A percentile compares a stretch with the other conserved stretches of the same genome.
Conservation (phyloP, 2,797 vertebrate species). For the Clamator glandarius region DNA sequence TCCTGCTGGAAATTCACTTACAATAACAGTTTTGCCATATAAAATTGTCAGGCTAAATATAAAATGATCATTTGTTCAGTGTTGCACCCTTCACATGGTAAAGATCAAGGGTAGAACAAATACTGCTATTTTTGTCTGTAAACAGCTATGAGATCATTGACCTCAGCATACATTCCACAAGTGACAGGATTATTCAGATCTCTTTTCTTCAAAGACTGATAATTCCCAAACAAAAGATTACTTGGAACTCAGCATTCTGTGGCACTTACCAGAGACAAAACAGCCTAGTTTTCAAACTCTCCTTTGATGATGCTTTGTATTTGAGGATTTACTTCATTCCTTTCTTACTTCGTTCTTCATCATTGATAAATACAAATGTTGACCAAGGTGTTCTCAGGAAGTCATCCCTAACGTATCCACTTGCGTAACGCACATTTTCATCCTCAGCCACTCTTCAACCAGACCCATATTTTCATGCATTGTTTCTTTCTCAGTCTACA, state of each 20-base stretch:
- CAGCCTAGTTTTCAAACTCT: not conserved
- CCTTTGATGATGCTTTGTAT: not conserved
- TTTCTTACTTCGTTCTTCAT: not conserved
- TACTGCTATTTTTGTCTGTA: not conserved
- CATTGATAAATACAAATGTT: not conserved
- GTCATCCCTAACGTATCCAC: not conserved
- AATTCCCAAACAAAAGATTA: not conserved
- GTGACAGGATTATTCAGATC: not conserved
- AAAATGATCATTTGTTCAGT: not conserved
- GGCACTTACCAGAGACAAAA: not conserved
- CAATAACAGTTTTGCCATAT: not conserved
- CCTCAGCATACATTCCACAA: not conserved
- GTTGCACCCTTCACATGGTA: not conserved
- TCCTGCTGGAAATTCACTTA: not conserved
- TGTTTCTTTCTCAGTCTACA: not conserved
- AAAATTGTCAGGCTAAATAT: not conserved
- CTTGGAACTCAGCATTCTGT: not conserved
- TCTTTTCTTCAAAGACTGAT: not conserved
- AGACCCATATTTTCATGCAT: accelerated
- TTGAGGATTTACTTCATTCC: not conserved
- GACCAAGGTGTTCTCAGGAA: not conserved
- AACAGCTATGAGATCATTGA: not conserved
- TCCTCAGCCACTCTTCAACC: not conserved
- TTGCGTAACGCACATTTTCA: not conserved
- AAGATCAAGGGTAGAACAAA: not conserved